phyloP scores from a whole-genome alignment of 2,113 vertebrate genomes.

The Saguinus midas region DNA sequence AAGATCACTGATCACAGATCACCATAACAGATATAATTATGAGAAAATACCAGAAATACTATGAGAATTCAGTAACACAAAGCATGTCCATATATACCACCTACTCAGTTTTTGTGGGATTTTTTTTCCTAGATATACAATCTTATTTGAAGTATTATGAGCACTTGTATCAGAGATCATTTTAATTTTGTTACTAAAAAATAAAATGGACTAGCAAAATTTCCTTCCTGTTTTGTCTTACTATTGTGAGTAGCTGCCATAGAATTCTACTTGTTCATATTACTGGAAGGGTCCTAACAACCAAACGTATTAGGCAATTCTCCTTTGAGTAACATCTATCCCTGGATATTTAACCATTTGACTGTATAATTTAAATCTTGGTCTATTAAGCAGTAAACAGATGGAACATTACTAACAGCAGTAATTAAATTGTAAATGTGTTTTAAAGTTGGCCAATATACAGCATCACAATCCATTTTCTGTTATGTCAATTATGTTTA shows the following conservation, averaged over 20 bases:
- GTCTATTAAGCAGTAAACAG: constrained; percentile 53
- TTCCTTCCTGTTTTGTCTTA: not conserved
- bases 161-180: not conserved
- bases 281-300: constrained; percentile 3
- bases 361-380: constrained; percentile 46
- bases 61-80: not conserved
- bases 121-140: not conserved
- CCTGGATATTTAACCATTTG: constrained; percentile 44
- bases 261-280: constrained; percentile 17
- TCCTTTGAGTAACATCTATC: constrained; percentile 12
- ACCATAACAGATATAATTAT: not conserved
- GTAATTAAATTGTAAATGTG: constrained; percentile 66
- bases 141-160: constrained; percentile 20
- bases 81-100: too few relatives aligned
- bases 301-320: constrained; percentile 17
- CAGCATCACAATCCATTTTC: not conserved
- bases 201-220: constrained; percentile 2
- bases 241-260: not conserved
- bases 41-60: not conserved
- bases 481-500: not conserved
- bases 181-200: constrained; percentile 34
- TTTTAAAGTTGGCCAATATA: constrained; percentile 20
- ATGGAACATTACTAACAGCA: constrained; percentile 62
- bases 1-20: not conserved
- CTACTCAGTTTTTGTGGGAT: not conserved